These are phyloP conservation scores for Rhamphomyia laevipes DNA, from an alignment of 2,888 invertebrate species.

Conservation along the genomic window DNA sequence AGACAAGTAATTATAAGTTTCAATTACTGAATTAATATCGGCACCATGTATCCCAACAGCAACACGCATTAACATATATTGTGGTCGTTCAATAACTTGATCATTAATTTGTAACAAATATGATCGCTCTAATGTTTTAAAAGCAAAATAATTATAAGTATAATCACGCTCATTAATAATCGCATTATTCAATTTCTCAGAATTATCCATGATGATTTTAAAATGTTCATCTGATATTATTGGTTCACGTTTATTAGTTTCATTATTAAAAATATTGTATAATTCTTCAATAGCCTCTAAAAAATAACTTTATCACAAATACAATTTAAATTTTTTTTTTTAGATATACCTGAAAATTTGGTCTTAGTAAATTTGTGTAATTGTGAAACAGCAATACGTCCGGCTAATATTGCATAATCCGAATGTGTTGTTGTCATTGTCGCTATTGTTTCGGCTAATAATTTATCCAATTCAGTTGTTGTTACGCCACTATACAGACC, in stretches of 20 bases:
- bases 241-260: conserved; percentile 37
- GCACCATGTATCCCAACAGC: conserved; percentile 85
- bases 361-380: conserved; percentile 6
- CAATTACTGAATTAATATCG: conserved; percentile 74
- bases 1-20: conserved; percentile 85
- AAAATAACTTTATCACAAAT: background rate
- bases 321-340: too few species aligned
- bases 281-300: background rate
- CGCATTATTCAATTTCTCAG: conserved; percentile 57
- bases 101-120: conserved; percentile 79
- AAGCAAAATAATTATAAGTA: conserved; percentile 89
- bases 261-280: background rate
- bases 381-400: conserved; percentile 5
- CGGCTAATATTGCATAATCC: conserved; percentile 8
- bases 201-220: conserved; percentile 65
- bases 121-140: conserved; percentile 86
- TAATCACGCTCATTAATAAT: conserved; percentile 91
- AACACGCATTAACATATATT: conserved; percentile 94
- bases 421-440: conserved; percentile 7
- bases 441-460: conserved; percentile 7
- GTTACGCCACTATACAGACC: conserved; percentile 7
- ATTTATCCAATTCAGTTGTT: conserved; percentile 5
- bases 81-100: conserved; percentile 84
- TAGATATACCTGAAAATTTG: conserved; percentile 7
- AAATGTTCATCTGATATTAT: conserved; percentile 73